phyloP scores from a whole-genome alignment of 2,113 vertebrate genomes.

The Mesoclemmys tuberculata region DNA sequence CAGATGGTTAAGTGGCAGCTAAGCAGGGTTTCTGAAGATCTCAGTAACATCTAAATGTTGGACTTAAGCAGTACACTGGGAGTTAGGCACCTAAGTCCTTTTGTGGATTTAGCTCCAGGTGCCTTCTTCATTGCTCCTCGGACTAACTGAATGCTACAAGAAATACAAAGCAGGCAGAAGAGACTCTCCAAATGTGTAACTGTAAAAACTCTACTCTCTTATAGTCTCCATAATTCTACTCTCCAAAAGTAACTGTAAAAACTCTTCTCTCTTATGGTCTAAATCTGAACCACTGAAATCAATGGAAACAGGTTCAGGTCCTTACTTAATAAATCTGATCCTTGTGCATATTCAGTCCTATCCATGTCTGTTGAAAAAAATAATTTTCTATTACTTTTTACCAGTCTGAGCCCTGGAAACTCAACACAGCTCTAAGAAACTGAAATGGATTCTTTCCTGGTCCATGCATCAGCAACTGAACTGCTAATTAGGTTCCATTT shows the following conservation, averaged over 20 bases:
- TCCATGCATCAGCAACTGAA: neutral
- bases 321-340: neutral
- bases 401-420: neutral
- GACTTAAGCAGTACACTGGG: neutral
- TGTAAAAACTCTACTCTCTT: neutral
- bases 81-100: neutral
- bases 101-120: neutral
- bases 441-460: neutral
- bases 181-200: neutral
- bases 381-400: neutral
- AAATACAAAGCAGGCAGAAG: neutral
- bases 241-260: neutral
- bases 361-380: neutral
- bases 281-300: neutral
- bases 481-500: neutral
- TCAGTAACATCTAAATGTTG: neutral
- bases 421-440: neutral
- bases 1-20: neutral
- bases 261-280: neutral
- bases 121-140: neutral
- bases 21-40: neutral
- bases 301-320: neutral
- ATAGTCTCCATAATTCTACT: too few relatives aligned
- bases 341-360: neutral
- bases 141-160: neutral